phyloP scores from a whole-genome alignment of 2,797 vertebrate genomes.

The Esox masquinongy region DNA sequence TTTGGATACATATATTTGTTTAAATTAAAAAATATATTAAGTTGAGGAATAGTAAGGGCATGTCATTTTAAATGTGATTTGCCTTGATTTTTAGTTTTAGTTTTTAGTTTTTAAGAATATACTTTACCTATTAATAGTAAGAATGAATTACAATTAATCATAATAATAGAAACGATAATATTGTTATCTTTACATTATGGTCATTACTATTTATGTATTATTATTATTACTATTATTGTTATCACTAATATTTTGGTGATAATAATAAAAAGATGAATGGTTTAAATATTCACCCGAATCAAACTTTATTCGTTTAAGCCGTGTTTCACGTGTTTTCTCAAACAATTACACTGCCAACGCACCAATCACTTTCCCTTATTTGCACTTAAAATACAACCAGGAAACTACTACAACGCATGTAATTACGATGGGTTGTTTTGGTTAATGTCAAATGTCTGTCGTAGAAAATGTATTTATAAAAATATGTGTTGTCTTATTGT shows the following conservation, averaged over 20 bases:
- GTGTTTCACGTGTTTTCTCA: not conserved
- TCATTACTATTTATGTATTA: not conserved
- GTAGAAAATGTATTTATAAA: not conserved
- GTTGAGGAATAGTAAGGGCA: not conserved
- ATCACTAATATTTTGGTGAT: not conserved
- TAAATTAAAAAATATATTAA: not conserved
- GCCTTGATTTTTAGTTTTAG: not conserved
- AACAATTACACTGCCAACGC: not conserved
- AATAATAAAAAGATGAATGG: not conserved
- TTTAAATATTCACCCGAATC: not conserved
- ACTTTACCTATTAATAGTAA: not conserved
- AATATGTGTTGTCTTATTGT: not conserved
- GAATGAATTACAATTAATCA: not conserved
- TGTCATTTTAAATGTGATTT: constrained; percentile 1
- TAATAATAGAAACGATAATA: not conserved
- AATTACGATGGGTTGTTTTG: not conserved
- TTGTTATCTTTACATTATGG: not conserved
- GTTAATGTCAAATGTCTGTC: not conserved
- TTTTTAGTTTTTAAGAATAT: constrained; percentile 15
- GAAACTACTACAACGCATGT: not conserved
- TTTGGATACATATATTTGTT: not conserved
- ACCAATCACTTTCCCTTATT: not conserved
- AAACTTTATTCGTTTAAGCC: not conserved
- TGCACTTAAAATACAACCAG: not conserved
- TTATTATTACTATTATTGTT: not conserved